Evolutionary conservation across 1,140 invertebrate genomes (phyloP).

Genomic region (Calephelis virginiensis): DNA sequence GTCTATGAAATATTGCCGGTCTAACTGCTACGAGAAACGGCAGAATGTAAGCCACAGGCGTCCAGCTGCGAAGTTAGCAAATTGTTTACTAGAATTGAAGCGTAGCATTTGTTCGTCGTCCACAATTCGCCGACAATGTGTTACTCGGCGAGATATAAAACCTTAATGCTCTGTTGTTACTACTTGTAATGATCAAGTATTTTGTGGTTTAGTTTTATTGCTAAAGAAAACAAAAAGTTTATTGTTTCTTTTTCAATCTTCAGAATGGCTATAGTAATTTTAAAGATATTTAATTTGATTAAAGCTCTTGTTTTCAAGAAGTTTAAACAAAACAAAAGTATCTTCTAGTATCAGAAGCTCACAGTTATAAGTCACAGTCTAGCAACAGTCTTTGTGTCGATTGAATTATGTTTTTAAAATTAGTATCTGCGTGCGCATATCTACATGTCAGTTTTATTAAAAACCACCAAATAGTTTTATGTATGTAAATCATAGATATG

Average conservation of each 20-base stretch:
- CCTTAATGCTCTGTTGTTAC: conserved; percentile 16
- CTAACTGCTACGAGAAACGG: conserved; percentile 10
- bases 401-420: too few relatives aligned
- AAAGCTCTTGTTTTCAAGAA: too few relatives aligned
- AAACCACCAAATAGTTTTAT: too few relatives aligned
- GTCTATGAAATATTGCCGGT: conserved; percentile 18
- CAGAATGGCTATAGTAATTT: too few relatives aligned
- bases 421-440: too few relatives aligned
- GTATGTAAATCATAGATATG: too few relatives aligned
- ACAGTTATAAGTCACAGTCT: too few relatives aligned
- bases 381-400: too few relatives aligned
- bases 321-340: too few relatives aligned
- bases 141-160: conserved; percentile 16
- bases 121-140: conserved; percentile 18
- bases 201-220: conserved; percentile 6
- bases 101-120: conserved; percentile 19
- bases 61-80: conserved; percentile 21
- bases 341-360: too few relatives aligned
- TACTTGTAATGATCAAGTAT: conserved; percentile 10
- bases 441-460: too few relatives aligned
- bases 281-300: not conserved
- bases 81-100: conserved; percentile 21
- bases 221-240: not conserved
- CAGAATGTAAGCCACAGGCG: conserved; percentile 20
- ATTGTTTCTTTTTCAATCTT: not conserved